Evolutionary conservation across 2,797 vertebrate species (phyloP).

Genomic region (Trachurus trachurus): DNA sequence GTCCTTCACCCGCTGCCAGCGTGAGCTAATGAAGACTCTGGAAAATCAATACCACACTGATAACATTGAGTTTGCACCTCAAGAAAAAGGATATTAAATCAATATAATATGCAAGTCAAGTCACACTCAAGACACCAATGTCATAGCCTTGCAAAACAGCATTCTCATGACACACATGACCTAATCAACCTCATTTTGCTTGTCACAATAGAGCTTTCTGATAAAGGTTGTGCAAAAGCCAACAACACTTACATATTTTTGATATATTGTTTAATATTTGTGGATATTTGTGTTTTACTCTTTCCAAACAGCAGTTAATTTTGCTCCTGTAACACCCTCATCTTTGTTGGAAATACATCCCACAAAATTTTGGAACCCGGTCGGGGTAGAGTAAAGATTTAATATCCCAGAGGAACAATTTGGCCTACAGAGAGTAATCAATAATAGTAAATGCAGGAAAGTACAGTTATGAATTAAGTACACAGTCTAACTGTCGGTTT

Average conservation of each 20-base stretch:
- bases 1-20: slow-evolving; percentile 51
- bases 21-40: slow-evolving; percentile 8
- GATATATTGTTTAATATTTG: background rate
- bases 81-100: slow-evolving; percentile 41
- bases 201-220: background rate
- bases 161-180: background rate
- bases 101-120: slow-evolving; percentile 43
- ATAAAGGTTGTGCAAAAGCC: background rate
- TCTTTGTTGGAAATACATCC: background rate
- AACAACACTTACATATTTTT: background rate
- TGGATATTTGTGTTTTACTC: background rate
- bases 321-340: background rate
- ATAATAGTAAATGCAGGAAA: slow-evolving; percentile 5
- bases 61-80: slow-evolving; percentile 28
- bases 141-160: background rate
- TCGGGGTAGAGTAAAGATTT: background rate
- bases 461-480: background rate
- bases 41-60: slow-evolving; percentile 61
- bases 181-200: background rate
- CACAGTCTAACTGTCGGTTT: too few species aligned
- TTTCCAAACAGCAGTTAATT: background rate
- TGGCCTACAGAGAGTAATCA: slow-evolving; percentile 1
- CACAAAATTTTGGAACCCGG: slow-evolving; percentile 1
- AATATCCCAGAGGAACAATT: background rate
- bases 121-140: slow-evolving; percentile 16